These are phyloP conservation scores for Euplexia lucipara DNA, from an alignment of 2,888 invertebrate species.

Conservation along the genomic window DNA sequence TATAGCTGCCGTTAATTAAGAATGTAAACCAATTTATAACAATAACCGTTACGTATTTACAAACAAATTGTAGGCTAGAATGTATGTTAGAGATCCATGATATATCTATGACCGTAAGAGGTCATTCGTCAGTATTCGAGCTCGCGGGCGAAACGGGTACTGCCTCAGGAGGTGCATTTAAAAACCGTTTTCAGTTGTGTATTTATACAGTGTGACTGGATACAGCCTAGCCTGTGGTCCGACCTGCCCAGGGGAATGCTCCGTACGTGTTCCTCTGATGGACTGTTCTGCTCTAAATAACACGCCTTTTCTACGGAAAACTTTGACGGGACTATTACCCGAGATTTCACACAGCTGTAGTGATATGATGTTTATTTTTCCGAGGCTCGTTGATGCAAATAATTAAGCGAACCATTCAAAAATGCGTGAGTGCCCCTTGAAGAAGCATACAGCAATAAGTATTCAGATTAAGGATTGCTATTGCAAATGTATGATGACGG, in stretches of 20 bases:
- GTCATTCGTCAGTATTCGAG: constrained; percentile 19
- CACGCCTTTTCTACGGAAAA: constrained; percentile 58
- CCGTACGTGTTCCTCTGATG: constrained; percentile 60
- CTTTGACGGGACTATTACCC: constrained; percentile 53
- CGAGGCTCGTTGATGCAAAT: not conserved
- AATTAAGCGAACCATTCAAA: constrained; percentile 9
- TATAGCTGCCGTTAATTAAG: too few relatives aligned
- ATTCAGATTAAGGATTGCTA: constrained; percentile 26
- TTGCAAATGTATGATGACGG: constrained; percentile 30
- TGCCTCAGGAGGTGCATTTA: constrained; percentile 60
- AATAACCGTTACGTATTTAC: not conserved
- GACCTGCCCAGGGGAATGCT: constrained; percentile 73
- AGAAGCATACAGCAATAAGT: constrained; percentile 20
- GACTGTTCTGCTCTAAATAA: constrained; percentile 66
- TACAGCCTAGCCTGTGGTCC: constrained; percentile 50
- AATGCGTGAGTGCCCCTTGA: constrained; percentile 34
- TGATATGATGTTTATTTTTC: constrained; percentile 6
- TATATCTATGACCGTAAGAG: constrained; percentile 14
- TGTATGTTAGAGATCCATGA: not conserved
- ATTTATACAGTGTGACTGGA: constrained; percentile 61
- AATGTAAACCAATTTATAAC: too few relatives aligned
- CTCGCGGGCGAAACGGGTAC: constrained; percentile 29
- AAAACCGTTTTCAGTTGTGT: constrained; percentile 60
- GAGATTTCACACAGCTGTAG: constrained; percentile 6
- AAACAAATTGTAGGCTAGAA: not conserved